Evolutionary conservation across 2,888 invertebrate species (phyloP).

Genomic region (Athalia rosae): DNA sequence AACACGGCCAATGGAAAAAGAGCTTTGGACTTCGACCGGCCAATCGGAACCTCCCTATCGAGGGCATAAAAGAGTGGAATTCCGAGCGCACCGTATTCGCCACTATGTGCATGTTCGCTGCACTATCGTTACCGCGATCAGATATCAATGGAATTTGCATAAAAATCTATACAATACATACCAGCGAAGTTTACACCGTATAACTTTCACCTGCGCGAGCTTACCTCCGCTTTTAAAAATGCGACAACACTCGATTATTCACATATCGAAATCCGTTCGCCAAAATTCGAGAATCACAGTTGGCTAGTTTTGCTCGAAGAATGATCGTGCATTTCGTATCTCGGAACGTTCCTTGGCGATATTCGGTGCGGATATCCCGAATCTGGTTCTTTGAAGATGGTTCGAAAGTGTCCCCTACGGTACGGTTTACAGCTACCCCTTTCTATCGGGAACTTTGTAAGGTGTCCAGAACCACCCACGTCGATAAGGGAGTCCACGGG

Average conservation of each 20-base stretch:
- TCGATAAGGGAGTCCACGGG: constrained; percentile 67
- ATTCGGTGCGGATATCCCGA: background rate
- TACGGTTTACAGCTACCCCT: constrained; percentile 65
- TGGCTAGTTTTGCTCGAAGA: too few species aligned
- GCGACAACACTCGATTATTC: constrained; percentile 17
- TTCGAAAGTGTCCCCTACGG: constrained; percentile 47
- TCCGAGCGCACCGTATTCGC: constrained; percentile 55
- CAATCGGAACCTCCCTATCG: constrained; percentile 46
- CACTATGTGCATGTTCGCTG: constrained; percentile 63
- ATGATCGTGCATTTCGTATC: background rate
- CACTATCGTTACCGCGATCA: constrained; percentile 62
- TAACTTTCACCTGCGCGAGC: constrained; percentile 50
- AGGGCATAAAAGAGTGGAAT: constrained; percentile 52
- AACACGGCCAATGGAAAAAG: constrained; percentile 52
- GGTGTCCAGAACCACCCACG: constrained; percentile 59
- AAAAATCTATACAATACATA: constrained; percentile 67
- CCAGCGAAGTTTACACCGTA: constrained; percentile 51
- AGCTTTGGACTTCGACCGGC: constrained; percentile 52
- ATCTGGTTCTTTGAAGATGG: background rate
- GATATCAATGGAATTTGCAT: constrained; percentile 72
- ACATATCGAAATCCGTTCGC: background rate
- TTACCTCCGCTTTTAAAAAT: constrained; percentile 44
- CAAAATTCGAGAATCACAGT: background rate
- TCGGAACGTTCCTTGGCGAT: background rate
- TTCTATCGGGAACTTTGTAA: constrained; percentile 60